phyloP scores from a whole-genome alignment of 2,888 invertebrate species.

The Adelphocoris suturalis region DNA sequence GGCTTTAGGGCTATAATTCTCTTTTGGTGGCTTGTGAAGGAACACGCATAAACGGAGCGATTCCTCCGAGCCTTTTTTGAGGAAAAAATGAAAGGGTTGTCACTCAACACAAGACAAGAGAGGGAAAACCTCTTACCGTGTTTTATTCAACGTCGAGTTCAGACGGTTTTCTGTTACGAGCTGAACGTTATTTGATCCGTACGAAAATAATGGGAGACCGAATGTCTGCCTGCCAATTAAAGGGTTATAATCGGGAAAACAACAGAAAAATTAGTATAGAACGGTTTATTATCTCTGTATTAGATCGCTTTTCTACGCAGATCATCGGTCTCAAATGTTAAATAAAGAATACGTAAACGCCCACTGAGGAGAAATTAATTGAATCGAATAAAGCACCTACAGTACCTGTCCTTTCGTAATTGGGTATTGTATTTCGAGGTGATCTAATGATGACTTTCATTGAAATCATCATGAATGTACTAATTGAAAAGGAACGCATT shows the following conservation, averaged over 20 bases:
- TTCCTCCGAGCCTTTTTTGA: background rate
- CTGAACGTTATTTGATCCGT: background rate
- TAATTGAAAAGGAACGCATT: no score
- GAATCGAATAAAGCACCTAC: no score
- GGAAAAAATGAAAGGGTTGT: constrained; percentile 39
- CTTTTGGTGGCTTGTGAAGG: background rate
- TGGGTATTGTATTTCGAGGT: no score
- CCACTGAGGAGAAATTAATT: no score
- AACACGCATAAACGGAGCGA: constrained; percentile 28
- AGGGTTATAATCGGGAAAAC: background rate
- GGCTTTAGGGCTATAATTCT: constrained; percentile 4
- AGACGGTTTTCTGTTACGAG: background rate
- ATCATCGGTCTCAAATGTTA: no score
- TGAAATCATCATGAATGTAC: no score
- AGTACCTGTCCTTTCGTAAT: no score
- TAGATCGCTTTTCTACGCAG: no score
- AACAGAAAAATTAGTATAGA: background rate
- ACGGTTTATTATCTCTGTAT: no score
- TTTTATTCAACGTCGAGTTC: constrained; percentile 8
- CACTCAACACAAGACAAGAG: constrained; percentile 14
- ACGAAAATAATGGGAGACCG: background rate
- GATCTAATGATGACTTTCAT: no score
- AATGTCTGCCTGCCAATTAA: background rate
- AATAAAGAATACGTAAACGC: no score
- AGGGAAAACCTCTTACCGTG: background rate